Evolutionary conservation across 2,113 vertebrate species (phyloP).

Genomic region (Hemibagrus wyckioides): DNA sequence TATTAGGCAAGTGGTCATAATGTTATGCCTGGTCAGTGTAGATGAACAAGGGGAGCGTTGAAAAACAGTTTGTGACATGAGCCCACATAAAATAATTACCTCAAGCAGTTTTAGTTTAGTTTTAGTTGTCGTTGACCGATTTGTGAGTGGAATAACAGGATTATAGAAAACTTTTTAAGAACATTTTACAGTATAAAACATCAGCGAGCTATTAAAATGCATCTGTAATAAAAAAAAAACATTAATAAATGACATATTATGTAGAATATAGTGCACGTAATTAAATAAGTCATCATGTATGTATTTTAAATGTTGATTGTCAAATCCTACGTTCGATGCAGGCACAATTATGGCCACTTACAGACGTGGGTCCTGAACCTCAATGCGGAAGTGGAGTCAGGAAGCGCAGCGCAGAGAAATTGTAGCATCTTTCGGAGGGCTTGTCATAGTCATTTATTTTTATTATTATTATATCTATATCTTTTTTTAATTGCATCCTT

Average conservation of each 20-base stretch:
- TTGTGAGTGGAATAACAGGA: not conserved
- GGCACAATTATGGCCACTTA: conserved; percentile 35
- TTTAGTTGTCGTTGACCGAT: not conserved
- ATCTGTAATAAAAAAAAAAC: not conserved
- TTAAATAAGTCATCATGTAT: not conserved
- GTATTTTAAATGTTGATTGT: not conserved
- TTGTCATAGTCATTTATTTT: not conserved
- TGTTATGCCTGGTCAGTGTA: too few relatives aligned
- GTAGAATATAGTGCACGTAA: not conserved
- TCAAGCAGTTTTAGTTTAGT: not conserved
- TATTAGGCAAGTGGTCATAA: too few relatives aligned
- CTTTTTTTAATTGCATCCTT: not conserved
- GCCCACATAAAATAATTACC: not conserved
- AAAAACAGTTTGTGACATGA: not conserved
- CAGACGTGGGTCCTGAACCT: conserved; percentile 14
- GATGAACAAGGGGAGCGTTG: not conserved
- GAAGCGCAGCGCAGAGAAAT: conserved; percentile 20
- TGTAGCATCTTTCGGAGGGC: conserved; percentile 7
- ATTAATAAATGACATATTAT: not conserved
- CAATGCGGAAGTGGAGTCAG: conserved; percentile 53
- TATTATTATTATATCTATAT: not conserved
- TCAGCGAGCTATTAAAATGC: not conserved
- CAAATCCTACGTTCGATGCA: conserved; percentile 1
- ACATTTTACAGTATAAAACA: not conserved
- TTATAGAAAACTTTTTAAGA: not conserved